Conservation (phyloP, 2,888 invertebrate genomes). For the Sisyra nigra region DNA sequence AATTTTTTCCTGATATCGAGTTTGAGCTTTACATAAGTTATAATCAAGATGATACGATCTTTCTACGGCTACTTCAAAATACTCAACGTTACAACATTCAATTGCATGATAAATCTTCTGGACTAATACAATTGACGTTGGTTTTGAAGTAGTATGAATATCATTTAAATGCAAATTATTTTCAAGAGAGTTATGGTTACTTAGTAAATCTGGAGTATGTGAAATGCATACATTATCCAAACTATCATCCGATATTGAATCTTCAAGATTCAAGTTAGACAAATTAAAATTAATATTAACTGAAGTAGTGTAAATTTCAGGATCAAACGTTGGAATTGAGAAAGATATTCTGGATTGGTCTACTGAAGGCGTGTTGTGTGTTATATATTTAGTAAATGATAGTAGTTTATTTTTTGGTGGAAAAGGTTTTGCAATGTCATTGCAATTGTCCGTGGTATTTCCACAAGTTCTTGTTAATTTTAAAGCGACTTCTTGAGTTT, state of each 20-base stretch:
- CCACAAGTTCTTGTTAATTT: constrained; percentile 25
- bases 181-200: constrained; percentile 36
- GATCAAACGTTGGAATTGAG: constrained; percentile 22
- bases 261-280: constrained; percentile 26
- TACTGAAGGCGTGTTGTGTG: constrained; percentile 15
- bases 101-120: constrained; percentile 6
- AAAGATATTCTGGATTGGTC: constrained; percentile 19
- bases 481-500: constrained; percentile 21
- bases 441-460: constrained; percentile 16
- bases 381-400: constrained; percentile 19
- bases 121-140: constrained; percentile 1
- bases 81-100: constrained; percentile 9
- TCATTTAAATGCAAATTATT: constrained; percentile 15
- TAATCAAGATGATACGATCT: constrained; percentile 6
- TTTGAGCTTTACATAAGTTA: constrained; percentile 1
- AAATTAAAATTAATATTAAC: constrained; percentile 43
- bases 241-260: constrained; percentile 33
- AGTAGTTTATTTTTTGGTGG: constrained; percentile 24
- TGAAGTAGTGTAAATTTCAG: constrained; percentile 29
- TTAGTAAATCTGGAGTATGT: constrained; percentile 38
- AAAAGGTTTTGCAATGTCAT: constrained; percentile 8
- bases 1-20: neutral
- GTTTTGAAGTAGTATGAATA: neutral
- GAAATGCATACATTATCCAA: constrained; percentile 22
- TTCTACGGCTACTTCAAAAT: constrained; percentile 8